phyloP scores from a whole-genome alignment of 2,888 invertebrate species.

The Tenthredo livida region DNA sequence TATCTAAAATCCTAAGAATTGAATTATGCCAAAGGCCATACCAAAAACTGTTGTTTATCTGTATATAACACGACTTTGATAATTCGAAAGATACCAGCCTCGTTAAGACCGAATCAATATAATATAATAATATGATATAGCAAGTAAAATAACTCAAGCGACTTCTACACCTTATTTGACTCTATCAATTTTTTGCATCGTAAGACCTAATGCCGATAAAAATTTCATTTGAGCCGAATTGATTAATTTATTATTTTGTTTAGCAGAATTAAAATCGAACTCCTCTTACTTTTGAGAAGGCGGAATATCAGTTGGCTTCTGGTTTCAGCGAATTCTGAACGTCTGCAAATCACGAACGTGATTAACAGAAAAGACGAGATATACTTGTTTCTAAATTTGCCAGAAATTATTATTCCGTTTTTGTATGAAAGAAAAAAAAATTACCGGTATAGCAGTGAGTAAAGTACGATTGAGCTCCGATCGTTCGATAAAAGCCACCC shows the following conservation, averaged over 20 bases:
- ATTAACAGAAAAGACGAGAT: neutral
- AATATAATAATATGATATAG: neutral
- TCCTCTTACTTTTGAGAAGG: neutral
- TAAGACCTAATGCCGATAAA: neutral
- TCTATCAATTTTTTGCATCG: neutral
- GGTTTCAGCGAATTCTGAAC: neutral
- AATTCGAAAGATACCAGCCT: neutral
- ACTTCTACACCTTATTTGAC: neutral
- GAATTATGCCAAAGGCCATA: neutral
- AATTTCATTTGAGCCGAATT: neutral
- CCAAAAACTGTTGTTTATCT: neutral
- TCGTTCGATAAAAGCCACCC: neutral
- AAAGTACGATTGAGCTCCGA: neutral
- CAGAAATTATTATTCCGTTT: neutral
- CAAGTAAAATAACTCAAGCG: conserved; percentile 3
- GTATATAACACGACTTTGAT: neutral
- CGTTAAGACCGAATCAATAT: neutral
- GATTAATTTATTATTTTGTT: neutral
- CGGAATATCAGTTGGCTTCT: neutral
- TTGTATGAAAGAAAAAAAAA: neutral
- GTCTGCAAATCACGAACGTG: no score
- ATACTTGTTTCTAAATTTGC: neutral
- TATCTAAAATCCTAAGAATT: neutral
- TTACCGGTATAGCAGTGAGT: neutral
- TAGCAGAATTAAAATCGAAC: neutral